Conservation (phyloP, 1,140 invertebrate genomes). For the Zelostemma sp. region DNA sequence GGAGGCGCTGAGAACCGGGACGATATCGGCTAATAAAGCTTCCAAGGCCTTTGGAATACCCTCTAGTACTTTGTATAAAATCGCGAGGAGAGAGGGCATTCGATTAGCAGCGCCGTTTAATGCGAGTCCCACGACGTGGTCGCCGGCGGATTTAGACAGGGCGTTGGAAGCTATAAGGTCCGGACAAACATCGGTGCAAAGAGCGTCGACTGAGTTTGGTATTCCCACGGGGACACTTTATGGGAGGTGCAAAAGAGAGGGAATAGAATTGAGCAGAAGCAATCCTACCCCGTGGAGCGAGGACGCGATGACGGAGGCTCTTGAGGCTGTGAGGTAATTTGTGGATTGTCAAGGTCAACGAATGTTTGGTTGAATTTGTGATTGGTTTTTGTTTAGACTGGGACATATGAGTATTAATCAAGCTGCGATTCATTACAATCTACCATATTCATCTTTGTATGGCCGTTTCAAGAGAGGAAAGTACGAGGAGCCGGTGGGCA, state of each 20-base stretch:
- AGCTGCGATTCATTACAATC: conserved; percentile 91
- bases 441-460: conserved; percentile 90
- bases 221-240: conserved; percentile 90
- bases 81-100: conserved; percentile 88
- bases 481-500: conserved; percentile 68
- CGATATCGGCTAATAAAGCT: conserved; percentile 90
- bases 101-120: conserved; percentile 88
- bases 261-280: conserved; percentile 86
- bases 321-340: conserved; percentile 86
- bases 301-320: conserved; percentile 88
- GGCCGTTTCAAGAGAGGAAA: conserved; percentile 87
- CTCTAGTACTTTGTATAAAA: conserved; percentile 91
- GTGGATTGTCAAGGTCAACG: too few relatives aligned
- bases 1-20: conserved; percentile 83
- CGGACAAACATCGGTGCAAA: conserved; percentile 86
- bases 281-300: conserved; percentile 92
- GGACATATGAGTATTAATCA: conserved; percentile 94
- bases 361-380: too few relatives aligned
- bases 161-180: conserved; percentile 86
- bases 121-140: conserved; percentile 91
- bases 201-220: conserved; percentile 85
- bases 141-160: conserved; percentile 83
- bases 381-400: conserved; percentile 69
- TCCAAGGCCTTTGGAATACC: conserved; percentile 93
- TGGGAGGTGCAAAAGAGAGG: conserved; percentile 88